These are phyloP conservation scores for Drosophila hamatofila DNA, from an alignment of 2,888 invertebrate genomes.

Conservation along the genomic window DNA sequence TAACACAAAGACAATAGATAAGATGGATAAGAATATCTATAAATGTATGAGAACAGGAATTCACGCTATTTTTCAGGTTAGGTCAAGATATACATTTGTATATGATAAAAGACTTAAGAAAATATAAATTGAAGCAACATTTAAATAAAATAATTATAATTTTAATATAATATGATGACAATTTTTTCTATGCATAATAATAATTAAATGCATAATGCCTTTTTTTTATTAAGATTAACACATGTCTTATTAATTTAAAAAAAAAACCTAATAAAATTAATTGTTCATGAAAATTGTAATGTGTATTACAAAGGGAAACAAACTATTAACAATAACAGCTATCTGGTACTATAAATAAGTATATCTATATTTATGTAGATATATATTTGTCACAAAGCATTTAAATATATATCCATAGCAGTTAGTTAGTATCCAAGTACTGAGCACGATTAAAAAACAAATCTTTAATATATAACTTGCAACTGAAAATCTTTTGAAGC, in stretches of 20 bases:
- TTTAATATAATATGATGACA: not conserved
- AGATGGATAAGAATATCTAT: not conserved
- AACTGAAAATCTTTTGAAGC: not conserved
- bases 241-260: too few relatives aligned
- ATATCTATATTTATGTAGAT: too few relatives aligned
- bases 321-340: too few relatives aligned
- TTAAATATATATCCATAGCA: too few relatives aligned
- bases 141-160: not conserved
- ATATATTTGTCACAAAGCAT: too few relatives aligned
- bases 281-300: too few relatives aligned
- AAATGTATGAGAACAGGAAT: not conserved
- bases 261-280: too few relatives aligned
- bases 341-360: too few relatives aligned
- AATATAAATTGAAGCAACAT: not conserved
- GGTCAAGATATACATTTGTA: not conserved
- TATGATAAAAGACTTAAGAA: not conserved
- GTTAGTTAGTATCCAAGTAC: not conserved
- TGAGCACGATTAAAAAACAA: not conserved
- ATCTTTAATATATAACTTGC: not conserved
- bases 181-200: not conserved
- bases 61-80: not conserved
- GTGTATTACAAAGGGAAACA: too few relatives aligned
- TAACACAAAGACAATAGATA: not conserved
- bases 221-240: too few relatives aligned
- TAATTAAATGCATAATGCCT: not conserved